phyloP scores from a whole-genome alignment of 2,888 invertebrate species.

The Cheilosia grossa region DNA sequence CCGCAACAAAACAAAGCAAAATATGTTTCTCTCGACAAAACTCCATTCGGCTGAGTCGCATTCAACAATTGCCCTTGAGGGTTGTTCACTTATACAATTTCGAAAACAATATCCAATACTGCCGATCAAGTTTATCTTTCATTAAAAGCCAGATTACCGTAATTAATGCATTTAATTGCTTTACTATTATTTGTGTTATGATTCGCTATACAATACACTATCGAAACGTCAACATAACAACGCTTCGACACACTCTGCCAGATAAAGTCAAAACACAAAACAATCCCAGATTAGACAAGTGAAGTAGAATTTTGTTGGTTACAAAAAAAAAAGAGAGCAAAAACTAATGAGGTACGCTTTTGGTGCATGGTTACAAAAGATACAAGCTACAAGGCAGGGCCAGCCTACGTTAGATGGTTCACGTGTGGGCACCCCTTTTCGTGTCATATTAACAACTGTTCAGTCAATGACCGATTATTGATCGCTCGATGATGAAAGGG shows the following conservation, averaged over 20 bases:
- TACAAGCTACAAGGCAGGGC: too few relatives aligned
- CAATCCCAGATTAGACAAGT: slow-evolving; percentile 24
- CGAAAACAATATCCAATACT: slow-evolving; percentile 7
- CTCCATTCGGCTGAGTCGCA: background rate
- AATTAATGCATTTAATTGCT: slow-evolving; percentile 41
- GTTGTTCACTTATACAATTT: background rate
- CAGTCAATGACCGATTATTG: slow-evolving; percentile 60
- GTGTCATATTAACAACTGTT: slow-evolving; percentile 16
- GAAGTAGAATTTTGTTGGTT: background rate
- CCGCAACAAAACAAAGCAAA: slow-evolving; percentile 13
- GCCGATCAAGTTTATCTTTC: slow-evolving; percentile 5
- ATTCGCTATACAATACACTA: background rate
- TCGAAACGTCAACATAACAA: slow-evolving; percentile 1
- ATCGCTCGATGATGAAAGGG: slow-evolving; percentile 22
- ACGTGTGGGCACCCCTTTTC: background rate
- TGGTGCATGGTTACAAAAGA: too few relatives aligned
- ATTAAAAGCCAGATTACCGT: slow-evolving; percentile 10
- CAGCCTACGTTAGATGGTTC: background rate
- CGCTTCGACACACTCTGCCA: slow-evolving; percentile 11
- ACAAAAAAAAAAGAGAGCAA: background rate
- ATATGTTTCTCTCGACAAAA: background rate
- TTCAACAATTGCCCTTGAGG: background rate
- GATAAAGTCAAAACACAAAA: slow-evolving; percentile 20
- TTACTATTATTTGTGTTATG: background rate
- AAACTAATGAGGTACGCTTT: background rate